Evolutionary conservation across 2,797 vertebrate genomes (phyloP).

Genomic region (Kryptolebias ocellatus): DNA sequence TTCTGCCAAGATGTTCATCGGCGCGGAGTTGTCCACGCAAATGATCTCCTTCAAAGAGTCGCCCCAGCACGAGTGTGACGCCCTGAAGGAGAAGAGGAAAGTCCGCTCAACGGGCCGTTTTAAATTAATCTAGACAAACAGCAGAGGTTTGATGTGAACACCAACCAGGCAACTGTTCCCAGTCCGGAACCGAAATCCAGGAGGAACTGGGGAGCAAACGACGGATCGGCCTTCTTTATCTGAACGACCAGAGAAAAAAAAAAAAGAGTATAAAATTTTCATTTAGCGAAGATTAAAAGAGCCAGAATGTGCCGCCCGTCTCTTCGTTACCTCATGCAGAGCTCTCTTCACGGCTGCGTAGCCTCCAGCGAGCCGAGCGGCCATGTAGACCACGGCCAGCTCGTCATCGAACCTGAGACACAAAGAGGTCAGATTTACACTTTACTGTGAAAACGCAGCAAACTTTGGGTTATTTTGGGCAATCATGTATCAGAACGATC

Average conservation of each 20-base stretch:
- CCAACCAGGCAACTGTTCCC: constrained; percentile 87
- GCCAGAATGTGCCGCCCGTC: rapidly evolving
- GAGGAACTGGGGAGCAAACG: constrained; percentile 85
- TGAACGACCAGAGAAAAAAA: constrained; percentile 40
- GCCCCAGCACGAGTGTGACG: constrained; percentile 84
- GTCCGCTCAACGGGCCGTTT: neutral
- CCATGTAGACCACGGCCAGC: constrained; percentile 86
- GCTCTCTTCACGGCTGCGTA: constrained; percentile 87
- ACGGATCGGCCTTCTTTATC: constrained; percentile 84
- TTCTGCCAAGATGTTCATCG: constrained; percentile 89
- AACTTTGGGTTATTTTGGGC: too few species aligned
- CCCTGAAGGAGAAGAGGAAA: constrained; percentile 74
- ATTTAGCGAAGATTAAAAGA: neutral
- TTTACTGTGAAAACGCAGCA: neutral
- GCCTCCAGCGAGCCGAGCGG: constrained; percentile 85
- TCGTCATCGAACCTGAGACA: constrained; percentile 83
- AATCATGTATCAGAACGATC: too few species aligned
- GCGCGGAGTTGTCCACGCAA: constrained; percentile 86
- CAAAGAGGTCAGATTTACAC: neutral
- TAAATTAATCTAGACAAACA: neutral
- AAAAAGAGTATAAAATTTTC: neutral
- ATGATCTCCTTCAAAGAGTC: constrained; percentile 85
- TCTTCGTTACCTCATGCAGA: constrained; percentile 85
- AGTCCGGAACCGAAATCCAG: constrained; percentile 92
- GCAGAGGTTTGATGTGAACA: constrained; percentile 2